Evolutionary conservation across 2,888 invertebrate species (phyloP), one percentile per base, ranked within the genome.

Genomic region (Eristalinus aeneus): DNA sequence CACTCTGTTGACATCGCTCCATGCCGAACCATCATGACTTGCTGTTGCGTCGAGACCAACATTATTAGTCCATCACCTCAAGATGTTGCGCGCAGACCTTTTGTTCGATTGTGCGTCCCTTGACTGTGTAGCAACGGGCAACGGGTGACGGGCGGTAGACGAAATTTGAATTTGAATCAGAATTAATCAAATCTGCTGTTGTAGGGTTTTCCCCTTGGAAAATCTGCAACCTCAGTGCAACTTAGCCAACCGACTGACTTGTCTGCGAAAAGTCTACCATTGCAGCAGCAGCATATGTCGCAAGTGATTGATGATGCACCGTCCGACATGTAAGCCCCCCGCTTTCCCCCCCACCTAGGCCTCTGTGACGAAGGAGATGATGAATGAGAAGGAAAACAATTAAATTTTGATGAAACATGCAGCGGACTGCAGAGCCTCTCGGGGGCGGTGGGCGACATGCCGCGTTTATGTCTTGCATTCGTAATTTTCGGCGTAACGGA

Each of bases 21-120:
- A 56, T 54, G 32, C 12, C 32, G n/a, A 78, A 16, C 67, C 46
- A 16, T 54, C 63, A 61, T 39, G 74, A 75, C 65, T 75, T 71
- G 71, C 75, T 76, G 46, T 72, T 61, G 78, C 71, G 67, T 75
- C 65, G 71, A 72, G 72, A 76, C 75, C 71, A 73, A 85, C 80
- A 80, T 86, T 86, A 86, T 86, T 86, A 86, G 86, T 81, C 86
- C 81, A 81, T 86, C 86, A 86, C 81, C 73, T 81, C 86, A 81
- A 86, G 86, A 86, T 86, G 86, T 81, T 86, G 77, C 76, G 20
- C 23, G 20, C 68, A 77, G 68, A 65, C 39, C 77, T 73, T 80
- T 60, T 86, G 69, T 74, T 76, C 80, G 68, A 85, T 77, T 81
- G 69, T 68, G 16, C 16, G 34, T 16, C 23, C 27, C 39, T 56